Evolutionary conservation across 1,140 invertebrate species (phyloP), one percentile per base, ranked within the genome.

Genomic region (Sycophaga agraensis): DNA sequence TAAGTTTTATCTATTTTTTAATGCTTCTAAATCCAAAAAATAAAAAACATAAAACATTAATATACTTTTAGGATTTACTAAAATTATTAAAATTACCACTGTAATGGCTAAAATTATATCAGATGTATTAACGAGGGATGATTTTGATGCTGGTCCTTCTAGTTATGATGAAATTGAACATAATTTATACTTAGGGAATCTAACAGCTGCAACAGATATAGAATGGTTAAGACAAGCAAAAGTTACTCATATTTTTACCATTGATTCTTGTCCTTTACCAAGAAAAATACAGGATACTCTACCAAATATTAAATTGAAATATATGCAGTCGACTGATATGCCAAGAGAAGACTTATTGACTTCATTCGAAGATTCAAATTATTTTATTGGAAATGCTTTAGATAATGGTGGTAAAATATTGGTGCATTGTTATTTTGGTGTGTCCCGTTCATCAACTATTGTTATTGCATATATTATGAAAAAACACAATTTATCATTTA

Each of bases 381-480:
- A 87, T 3, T 94, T 92, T 67, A 92, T 94, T 31, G 82, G 83
- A 54, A 72, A 83, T 19, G 86, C 87, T 9, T 68, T 84, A 37
- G 69, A 76, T 5, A 70, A 79, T 45, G 80, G 82, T 28, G 86
- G 87, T 16, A 86, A 77, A 63, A 82, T 93, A 4, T 77, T 93
- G 11, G 89, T 93, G 1, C 92, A 94, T 70, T 94, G 92, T 77
- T 91, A 92, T 70, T 92, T 88, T 72, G 92, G 92, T 17, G 87
- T 94, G n/a, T 94, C 92, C 2, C 81, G 93, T 58, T 94, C 91
- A 68, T 89, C 91, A 1, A 88, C 91, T 0, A 81, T 93, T 3
- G 87, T 94, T 0, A 89, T 93, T 63, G 91, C 89, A 8, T 94
- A 89, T 71, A 76, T 92, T 7, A 94, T 96, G 92, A 88, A 91